These are phyloP conservation scores for Poicephalus gulielmi DNA, from an alignment of 2,113 vertebrate species.

Conservation along the genomic window DNA sequence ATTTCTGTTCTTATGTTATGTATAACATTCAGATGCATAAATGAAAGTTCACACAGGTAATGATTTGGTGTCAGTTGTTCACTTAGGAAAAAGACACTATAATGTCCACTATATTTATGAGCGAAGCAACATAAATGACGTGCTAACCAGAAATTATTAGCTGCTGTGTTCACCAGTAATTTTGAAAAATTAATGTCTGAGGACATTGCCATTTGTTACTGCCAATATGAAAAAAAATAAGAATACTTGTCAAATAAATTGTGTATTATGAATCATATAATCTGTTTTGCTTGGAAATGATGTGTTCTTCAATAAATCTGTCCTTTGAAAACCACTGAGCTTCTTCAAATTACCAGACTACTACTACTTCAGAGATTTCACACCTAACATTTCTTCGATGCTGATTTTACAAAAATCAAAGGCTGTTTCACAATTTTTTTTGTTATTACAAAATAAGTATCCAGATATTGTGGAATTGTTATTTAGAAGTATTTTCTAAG, in stretches of 20 bases:
- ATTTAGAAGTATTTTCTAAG: not conserved
- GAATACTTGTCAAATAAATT: not conserved
- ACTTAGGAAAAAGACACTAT: not conserved
- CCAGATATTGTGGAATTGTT: not conserved
- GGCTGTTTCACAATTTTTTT: not conserved
- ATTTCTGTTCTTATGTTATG: rapidly evolving
- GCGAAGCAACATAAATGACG: not conserved
- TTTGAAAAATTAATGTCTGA: not conserved
- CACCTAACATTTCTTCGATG: not conserved
- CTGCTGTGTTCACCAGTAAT: not conserved
- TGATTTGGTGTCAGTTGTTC: not conserved
- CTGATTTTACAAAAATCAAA: not conserved
- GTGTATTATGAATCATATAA: not conserved
- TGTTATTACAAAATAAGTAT: not conserved
- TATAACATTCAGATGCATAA: not conserved
- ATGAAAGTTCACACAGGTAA: not conserved
- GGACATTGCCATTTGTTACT: not conserved
- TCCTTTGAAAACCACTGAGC: not conserved
- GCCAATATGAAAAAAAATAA: not conserved
- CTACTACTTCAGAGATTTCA: not conserved
- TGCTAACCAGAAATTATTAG: not conserved
- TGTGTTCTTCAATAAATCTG: not conserved
- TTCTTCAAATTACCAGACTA: not conserved
- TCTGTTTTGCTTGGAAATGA: not conserved
- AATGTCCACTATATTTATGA: not conserved